Conservation (phyloP, 2,113 vertebrate genomes). For the Petrocephalus microphthalmus region DNA sequence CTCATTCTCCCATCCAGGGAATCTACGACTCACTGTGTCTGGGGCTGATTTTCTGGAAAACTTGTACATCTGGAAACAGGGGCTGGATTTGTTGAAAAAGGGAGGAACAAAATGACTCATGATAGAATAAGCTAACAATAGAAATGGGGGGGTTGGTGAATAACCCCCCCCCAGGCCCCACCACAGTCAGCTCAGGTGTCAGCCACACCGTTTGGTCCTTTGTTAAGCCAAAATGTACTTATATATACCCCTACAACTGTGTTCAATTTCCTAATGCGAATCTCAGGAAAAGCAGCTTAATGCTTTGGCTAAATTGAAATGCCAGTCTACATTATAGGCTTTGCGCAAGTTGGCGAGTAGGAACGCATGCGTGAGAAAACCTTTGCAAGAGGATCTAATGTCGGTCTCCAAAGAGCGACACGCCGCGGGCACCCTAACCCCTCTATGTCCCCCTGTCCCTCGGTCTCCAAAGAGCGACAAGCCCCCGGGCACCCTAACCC, state of each 20-base stretch:
- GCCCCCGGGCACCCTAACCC: not conserved
- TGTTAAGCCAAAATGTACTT: not conserved
- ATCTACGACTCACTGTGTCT: conserved; percentile 52
- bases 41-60: conserved; percentile 48
- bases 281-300: not conserved
- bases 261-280: not conserved
- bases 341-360: not conserved
- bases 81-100: conserved; percentile 36
- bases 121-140: not conserved
- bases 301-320: not conserved
- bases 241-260: not conserved
- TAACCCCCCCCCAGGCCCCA: not conserved
- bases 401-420: too few relatives aligned
- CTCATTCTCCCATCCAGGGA: conserved; percentile 39
- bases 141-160: not conserved
- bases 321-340: not conserved
- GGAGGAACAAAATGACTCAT: not conserved
- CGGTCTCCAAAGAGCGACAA: too few relatives aligned
- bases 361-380: not conserved
- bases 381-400: not conserved
- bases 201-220: not conserved
- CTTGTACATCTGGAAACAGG: conserved; percentile 52
- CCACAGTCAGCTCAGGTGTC: not conserved
- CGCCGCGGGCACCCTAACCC: not conserved
- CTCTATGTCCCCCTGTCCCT: not conserved